phyloP scores from a whole-genome alignment of 1,140 invertebrate genomes.

The Drosophila cardini region DNA sequence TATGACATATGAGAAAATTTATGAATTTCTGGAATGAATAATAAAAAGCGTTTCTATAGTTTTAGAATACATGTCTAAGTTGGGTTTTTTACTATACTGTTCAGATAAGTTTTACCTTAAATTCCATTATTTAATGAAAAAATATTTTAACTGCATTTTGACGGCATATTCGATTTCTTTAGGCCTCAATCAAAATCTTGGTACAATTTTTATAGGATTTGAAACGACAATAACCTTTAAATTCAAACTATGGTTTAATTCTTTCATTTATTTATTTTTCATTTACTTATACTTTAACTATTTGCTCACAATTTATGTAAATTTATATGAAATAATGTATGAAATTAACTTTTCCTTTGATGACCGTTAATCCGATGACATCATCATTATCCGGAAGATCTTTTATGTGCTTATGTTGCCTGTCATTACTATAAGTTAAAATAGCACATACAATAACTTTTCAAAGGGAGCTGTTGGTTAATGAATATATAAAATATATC shows the following conservation, averaged over 20 bases:
- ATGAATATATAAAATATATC: not conserved
- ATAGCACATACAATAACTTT: conserved; percentile 4
- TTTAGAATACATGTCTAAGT: not conserved
- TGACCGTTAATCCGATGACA: conserved; percentile 11
- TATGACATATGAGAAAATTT: conserved; percentile 1
- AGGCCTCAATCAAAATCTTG: too few species aligned
- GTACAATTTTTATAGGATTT: too few species aligned
- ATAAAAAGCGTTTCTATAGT: not conserved
- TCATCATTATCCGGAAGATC: conserved; percentile 12
- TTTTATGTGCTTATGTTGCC: conserved; percentile 8
- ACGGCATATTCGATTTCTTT: too few species aligned
- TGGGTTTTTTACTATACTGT: not conserved
- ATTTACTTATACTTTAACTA: conserved; percentile 9
- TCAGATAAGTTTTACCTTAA: too few species aligned
- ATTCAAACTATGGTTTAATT: too few species aligned
- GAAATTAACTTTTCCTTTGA: conserved; percentile 15
- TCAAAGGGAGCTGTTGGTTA: too few species aligned
- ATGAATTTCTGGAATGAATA: not conserved
- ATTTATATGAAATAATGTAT: not conserved
- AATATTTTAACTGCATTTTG: too few species aligned
- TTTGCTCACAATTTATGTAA: conserved; percentile 3
- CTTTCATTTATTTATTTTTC: too few species aligned
- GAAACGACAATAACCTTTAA: too few species aligned
- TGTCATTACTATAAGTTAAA: not conserved
- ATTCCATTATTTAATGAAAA: too few species aligned